Percentiles rank a stretch among this genome's conserved stretches.
Evolutionary conservation across 2,888 invertebrate genomes (phyloP).

Genomic region (Melinopterus prodromus): DNA sequence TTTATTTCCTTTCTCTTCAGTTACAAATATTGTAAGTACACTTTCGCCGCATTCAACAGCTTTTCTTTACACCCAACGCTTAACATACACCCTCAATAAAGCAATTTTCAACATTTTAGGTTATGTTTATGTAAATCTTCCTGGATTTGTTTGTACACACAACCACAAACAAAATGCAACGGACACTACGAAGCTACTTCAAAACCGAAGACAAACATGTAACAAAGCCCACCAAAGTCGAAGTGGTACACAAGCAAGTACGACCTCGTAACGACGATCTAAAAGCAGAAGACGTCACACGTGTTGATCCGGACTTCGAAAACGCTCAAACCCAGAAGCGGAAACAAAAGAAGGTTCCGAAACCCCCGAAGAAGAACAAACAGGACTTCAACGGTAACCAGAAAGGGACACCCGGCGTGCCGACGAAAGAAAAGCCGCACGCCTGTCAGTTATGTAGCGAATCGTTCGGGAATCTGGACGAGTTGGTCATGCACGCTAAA

Average conservation of each 20-base stretch:
- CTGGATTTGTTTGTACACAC: not conserved
- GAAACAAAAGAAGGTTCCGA: not conserved
- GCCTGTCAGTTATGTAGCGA: slow-evolving; percentile 41
- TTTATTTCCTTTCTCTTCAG: not conserved
- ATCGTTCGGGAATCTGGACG: slow-evolving; percentile 40
- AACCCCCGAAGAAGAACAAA: not conserved
- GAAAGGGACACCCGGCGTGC: not conserved
- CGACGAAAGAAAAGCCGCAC: slow-evolving; percentile 16
- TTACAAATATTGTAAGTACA: not conserved
- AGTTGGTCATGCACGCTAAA: slow-evolving; percentile 42
- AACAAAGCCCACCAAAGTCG: not conserved
- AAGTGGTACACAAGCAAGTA: not conserved
- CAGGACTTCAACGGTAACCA: slow-evolving; percentile 7
- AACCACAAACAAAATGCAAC: not conserved
- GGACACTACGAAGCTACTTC: not conserved
- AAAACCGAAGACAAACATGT: not conserved
- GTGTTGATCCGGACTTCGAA: not conserved
- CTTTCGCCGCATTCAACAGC: not conserved
- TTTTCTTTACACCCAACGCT: not conserved
- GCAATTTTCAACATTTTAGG: not conserved
- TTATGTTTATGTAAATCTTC: not conserved
- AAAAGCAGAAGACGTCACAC: not conserved
- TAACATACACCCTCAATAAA: not conserved
- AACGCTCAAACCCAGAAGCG: not conserved
- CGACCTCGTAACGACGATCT: not conserved